phyloP scores from a whole-genome alignment of 2,113 vertebrate genomes.

The Poeciliopsis occidentalis region DNA sequence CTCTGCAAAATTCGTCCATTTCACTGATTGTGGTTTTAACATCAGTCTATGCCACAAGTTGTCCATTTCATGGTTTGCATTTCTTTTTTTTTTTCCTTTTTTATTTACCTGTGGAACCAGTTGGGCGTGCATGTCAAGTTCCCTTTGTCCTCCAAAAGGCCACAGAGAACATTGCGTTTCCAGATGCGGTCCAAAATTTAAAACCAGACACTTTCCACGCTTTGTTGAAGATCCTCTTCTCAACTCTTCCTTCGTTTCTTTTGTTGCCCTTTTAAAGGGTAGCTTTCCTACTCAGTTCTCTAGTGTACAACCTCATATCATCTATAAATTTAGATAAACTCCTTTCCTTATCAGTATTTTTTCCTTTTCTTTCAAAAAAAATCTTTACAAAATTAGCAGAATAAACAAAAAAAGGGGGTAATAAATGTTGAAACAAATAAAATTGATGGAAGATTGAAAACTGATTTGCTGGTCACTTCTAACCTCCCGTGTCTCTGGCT shows the following conservation, averaged over 20 bases:
- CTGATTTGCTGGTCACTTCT: conserved; percentile 60
- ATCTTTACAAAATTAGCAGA: conserved; percentile 79
- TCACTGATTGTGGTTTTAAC: conserved; percentile 52
- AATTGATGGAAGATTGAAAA: conserved; percentile 61
- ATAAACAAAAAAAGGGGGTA: conserved; percentile 61
- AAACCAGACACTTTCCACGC: conserved; percentile 48
- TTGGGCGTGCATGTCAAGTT: conserved; percentile 37
- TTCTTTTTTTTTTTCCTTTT: conserved; percentile 16
- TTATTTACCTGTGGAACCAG: conserved; percentile 49
- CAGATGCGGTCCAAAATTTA: conserved; percentile 53
- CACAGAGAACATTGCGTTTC: conserved; percentile 43
- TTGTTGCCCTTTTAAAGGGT: conserved; percentile 85
- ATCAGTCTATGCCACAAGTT: conserved; percentile 61
- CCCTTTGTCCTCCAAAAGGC: conserved; percentile 36
- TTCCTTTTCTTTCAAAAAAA: conserved; percentile 72
- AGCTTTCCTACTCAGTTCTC: conserved; percentile 74
- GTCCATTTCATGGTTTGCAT: conserved; percentile 62
- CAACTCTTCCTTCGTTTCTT: conserved; percentile 26
- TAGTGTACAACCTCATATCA: conserved; percentile 73
- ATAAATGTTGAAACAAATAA: conserved; percentile 57
- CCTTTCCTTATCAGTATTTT: conserved; percentile 67
- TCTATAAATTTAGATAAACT: conserved; percentile 81
- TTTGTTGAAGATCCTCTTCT: conserved; percentile 23
- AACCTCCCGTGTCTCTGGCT: conserved; percentile 51
- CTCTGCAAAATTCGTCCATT: conserved; percentile 51